phyloP scores from a whole-genome alignment of 2,113 vertebrate genomes.

The Dermatemys mawii region DNA sequence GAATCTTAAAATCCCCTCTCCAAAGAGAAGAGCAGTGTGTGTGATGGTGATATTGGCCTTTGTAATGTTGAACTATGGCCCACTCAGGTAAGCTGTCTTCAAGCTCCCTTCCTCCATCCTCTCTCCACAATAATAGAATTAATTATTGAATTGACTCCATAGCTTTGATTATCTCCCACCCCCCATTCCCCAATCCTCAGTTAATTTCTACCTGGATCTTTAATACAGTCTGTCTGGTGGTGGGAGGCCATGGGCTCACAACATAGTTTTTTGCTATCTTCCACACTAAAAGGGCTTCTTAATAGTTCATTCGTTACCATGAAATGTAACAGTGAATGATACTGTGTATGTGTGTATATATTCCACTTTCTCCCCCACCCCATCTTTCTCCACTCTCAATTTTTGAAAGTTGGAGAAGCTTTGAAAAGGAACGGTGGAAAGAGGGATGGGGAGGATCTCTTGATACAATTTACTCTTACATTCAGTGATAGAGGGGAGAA shows the following conservation, averaged over 20 bases:
- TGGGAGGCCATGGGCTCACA: conserved; percentile 4
- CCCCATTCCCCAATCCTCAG: no score
- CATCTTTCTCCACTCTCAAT: no score
- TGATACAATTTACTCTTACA: neutral
- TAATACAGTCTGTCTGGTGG: neutral
- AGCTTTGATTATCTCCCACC: neutral
- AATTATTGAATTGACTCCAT: neutral
- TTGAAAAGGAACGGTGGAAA: no score
- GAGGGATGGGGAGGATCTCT: no score
- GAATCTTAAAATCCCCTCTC: conserved; percentile 84
- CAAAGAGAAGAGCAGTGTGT: conserved; percentile 90
- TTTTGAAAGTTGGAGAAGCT: no score
- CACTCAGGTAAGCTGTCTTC: conserved; percentile 82
- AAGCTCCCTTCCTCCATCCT: neutral
- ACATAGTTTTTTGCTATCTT: neutral
- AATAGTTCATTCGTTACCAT: neutral
- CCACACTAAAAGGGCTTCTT: neutral
- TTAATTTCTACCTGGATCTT: neutral
- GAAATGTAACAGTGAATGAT: neutral
- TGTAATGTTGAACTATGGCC: conserved; percentile 85
- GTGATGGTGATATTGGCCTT: conserved; percentile 91
- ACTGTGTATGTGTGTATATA: no score
- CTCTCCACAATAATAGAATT: neutral
- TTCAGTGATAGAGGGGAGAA: neutral
- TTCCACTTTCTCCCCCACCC: no score